phyloP scores from a whole-genome alignment of 92 coral and sea anemone species.

The Diadumene lineata region DNA sequence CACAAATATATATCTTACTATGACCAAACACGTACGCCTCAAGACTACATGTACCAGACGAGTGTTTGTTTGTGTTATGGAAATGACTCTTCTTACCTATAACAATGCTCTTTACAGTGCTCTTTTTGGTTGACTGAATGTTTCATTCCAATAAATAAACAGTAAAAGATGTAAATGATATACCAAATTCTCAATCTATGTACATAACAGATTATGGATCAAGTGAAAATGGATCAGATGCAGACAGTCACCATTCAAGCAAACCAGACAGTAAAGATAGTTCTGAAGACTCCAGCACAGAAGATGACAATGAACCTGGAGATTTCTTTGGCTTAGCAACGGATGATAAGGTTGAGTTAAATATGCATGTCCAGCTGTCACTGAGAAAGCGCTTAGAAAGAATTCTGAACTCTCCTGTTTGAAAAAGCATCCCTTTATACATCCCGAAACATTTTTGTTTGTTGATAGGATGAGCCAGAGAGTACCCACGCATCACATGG shows the following conservation, averaged over 20 bases:
- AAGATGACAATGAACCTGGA: constrained; percentile 11
- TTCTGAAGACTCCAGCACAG: background rate
- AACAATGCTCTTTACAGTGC: no score
- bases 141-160: no score
- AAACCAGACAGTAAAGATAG: background rate
- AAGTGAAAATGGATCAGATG: constrained; percentile 41
- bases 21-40: no score
- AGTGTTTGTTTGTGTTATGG: no score
- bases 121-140: no score
- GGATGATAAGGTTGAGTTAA: constrained; percentile 21
- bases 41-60: no score
- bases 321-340: constrained; percentile 43
- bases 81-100: no score
- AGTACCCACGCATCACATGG: background rate
- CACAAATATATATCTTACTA: no score
- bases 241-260: background rate
- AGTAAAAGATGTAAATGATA: background rate
- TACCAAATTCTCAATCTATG: background rate
- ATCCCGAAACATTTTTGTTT: background rate
- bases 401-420: background rate
- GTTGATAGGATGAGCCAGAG: constrained; percentile 7
- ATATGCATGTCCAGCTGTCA: background rate
- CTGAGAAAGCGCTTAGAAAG: background rate
- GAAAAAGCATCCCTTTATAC: background rate
- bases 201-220: constrained; percentile 42